Conservation (phyloP, 2,888 invertebrate genomes). For the Gasteruption jaculator region DNA sequence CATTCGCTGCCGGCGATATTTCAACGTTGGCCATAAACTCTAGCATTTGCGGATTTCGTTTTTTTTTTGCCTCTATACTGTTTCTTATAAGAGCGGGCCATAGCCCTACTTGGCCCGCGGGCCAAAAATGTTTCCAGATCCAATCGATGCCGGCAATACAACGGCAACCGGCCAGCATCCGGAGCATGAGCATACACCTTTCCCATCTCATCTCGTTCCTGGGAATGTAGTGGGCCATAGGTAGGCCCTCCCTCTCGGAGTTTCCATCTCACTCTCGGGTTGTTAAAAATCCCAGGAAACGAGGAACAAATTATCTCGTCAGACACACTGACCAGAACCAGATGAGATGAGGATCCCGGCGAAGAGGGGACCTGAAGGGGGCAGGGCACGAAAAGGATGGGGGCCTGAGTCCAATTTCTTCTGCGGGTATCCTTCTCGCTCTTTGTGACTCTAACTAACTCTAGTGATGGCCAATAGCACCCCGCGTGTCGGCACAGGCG, state of each 20-base stretch:
- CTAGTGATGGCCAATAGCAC: constrained; percentile 47
- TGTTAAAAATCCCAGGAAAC: constrained; percentile 45
- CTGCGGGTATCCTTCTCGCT: constrained; percentile 11
- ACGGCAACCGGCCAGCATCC: too few relatives aligned
- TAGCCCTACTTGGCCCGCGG: too few relatives aligned
- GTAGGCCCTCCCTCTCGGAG: constrained; percentile 13
- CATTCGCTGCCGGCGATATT: too few relatives aligned
- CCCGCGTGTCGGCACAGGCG: constrained; percentile 51
- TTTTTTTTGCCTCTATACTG: too few relatives aligned
- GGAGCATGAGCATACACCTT: too few relatives aligned
- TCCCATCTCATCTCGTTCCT: too few relatives aligned
- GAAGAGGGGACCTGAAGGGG: constrained; percentile 22
- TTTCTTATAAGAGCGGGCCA: too few relatives aligned
- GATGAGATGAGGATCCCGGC: constrained; percentile 29
- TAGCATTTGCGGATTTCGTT: too few relatives aligned
- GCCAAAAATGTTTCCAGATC: too few relatives aligned
- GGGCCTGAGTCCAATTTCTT: constrained; percentile 7
- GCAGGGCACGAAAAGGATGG: constrained; percentile 12
- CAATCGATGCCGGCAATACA: too few relatives aligned
- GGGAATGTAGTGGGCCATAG: too few relatives aligned
- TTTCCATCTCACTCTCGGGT: constrained; percentile 15
- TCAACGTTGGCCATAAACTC: too few relatives aligned
- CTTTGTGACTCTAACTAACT: constrained; percentile 35
- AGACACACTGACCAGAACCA: constrained; percentile 36
- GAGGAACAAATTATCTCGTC: constrained; percentile 51